Conservation (phyloP, 35 echinoderm and acorn worm genomes). For the Holothuria glaberrima region DNA sequence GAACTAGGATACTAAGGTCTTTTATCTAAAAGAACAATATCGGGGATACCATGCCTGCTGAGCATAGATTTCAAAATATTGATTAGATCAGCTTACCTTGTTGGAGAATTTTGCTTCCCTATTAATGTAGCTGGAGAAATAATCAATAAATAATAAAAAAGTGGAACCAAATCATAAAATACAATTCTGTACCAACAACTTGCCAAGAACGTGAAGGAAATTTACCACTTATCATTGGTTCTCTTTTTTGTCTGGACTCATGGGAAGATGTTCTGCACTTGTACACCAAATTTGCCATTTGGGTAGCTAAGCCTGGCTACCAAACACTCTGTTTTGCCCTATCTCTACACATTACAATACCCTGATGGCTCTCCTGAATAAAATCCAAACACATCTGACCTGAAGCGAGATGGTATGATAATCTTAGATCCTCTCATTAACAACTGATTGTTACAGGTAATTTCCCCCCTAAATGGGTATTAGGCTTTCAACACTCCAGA, state of each 20-base stretch:
- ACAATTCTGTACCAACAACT: background rate
- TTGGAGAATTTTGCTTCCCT: background rate
- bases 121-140: background rate
- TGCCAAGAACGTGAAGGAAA: background rate
- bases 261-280: background rate
- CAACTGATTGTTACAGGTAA: background rate
- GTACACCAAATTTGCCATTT: slow-evolving; percentile 4
- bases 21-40: background rate
- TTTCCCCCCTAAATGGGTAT: background rate
- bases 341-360: too few relatives aligned
- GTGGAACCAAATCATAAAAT: background rate
- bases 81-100: background rate
- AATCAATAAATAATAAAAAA: background rate
- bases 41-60: background rate
- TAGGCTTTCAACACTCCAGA: background rate
- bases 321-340: too few relatives aligned
- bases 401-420: too few relatives aligned
- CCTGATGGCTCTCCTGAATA: too few relatives aligned
- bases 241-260: background rate
- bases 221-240: background rate
- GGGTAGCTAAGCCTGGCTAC: background rate
- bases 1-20: background rate
- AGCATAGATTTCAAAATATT: background rate
- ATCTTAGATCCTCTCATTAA: too few relatives aligned
- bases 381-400: too few relatives aligned